These are phyloP conservation scores for Drosophila neonasuta DNA, from an alignment of 2,888 invertebrate species.

Conservation along the genomic window DNA sequence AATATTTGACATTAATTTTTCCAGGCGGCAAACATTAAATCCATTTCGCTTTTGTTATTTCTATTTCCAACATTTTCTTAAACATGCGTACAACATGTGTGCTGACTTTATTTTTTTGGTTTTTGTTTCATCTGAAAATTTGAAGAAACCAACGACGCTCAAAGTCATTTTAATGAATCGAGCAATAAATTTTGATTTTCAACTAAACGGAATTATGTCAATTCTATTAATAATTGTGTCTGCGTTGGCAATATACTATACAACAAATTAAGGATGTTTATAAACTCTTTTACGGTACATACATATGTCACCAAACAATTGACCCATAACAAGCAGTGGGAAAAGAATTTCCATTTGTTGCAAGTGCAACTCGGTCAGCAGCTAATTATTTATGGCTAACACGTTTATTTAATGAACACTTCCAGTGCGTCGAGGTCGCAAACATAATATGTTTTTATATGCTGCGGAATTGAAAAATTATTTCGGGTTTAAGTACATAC, in stretches of 20 bases:
- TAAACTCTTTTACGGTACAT: conserved; percentile 31
- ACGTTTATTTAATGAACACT: conserved; percentile 33
- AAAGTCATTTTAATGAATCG: conserved; percentile 63
- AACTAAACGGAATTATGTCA: conserved; percentile 70
- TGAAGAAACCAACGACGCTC: conserved; percentile 41
- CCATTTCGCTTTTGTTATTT: conserved; percentile 17
- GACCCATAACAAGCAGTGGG: neutral
- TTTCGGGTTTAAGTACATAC: neutral
- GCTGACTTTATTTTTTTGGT: conserved; percentile 29
- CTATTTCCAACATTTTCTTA: conserved; percentile 10
- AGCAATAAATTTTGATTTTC: conserved; percentile 61
- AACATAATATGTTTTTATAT: conserved; percentile 25
- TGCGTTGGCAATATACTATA: conserved; percentile 21
- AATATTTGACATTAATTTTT: conserved; percentile 67
- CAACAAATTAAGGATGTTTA: conserved; percentile 66
- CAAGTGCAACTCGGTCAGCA: conserved; percentile 9
- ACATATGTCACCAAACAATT: conserved; percentile 33
- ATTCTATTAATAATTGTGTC: conserved; percentile 65
- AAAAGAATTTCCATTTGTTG: neutral
- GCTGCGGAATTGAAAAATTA: conserved; percentile 4
- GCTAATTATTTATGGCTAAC: conserved; percentile 1
- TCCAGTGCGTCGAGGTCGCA: conserved; percentile 35
- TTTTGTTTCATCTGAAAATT: conserved; percentile 46
- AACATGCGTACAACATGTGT: conserved; percentile 75
- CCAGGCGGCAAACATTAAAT: conserved; percentile 43